Evolutionary conservation across 2,888 invertebrate genomes (phyloP), one percentile per base, ranked within the genome.

Genomic region (Drosophila gaucha): DNA sequence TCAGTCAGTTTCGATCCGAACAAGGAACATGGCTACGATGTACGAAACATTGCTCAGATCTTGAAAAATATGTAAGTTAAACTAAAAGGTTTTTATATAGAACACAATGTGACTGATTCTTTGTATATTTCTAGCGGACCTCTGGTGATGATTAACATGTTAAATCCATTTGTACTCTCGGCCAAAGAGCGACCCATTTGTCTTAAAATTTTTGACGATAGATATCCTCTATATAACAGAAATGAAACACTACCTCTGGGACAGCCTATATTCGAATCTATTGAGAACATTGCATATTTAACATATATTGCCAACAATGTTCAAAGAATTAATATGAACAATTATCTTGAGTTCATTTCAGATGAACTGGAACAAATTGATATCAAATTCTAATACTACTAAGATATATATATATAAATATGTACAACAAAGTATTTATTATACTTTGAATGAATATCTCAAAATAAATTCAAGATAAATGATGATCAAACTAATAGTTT

Each of bases 161-260:
- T 50, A 0, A 49, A 51, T 44, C 74, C 66, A 0, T 58, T 78
- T 2, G 2, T 30, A 9, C 26, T 76, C 22, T 66, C 70, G 2
- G 60, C 57, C 9, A 57, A 22, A 3, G 44, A 56, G 28, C 54
- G 60, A 14, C 75, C 79, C 12, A 43, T 76, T 63, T 78, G 75
- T 41, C 41, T 8, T 22, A 2, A 12, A 16, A 6, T 1, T 20
- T 9, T 1, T 0, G 2, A 3, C 3, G 0, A 2, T 31, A n/a
- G n/a, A n/a, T n/a, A n/a, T n/a, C n/a, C n/a, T n/a, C n/a, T n/a
- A n/a, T 24, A 24, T 35, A 0, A 5, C 0, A 4, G 5, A 39
- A 4, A 8, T 20, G 1, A 14, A 3, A 0, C 0, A 1, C 1
- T 9, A 0, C 1, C 12, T 6, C 22, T 30, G 18, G 74, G 70